Base-by-base conservation (phyloP, 2,888 invertebrate genomes). In the Patella pellucida region DNA sequence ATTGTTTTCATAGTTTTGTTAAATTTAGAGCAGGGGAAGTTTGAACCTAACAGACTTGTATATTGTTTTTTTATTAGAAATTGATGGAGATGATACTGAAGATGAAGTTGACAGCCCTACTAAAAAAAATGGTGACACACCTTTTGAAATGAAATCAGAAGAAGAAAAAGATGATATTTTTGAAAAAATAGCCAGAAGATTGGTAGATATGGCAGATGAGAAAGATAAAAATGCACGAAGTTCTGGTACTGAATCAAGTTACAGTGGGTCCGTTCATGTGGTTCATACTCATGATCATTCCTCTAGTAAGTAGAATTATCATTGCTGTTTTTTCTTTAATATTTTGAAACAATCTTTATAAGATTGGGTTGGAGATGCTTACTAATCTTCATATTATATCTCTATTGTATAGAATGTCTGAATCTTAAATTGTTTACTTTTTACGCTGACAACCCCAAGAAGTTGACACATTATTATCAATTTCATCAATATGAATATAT, bases 131-230 rank as follows among this genome's bases (percentile, higher is more conserved):
- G 62, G 12, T 23, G 23, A 16, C 15, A 14, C 73, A 1, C 76
- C 76, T 15, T 51, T 76, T 14, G 52, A 76, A 15, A 23, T 73
- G n/a, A 19, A 68, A 27, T 71, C 79, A n/a, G 52, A 76, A 19
- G 71, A 70, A 19, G 81, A 82, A 19, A 84, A 82, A 71, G 85
- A 86, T 14, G 79, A 79, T 41, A 19, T 84, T 71, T 84, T 83
- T 67, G 78, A 78, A 1, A 82, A 78, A 74, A 84, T 85, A 76
- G 86, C 85, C 16, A 77, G 81, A 68, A 79, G 79, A 67, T 78
- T 85, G 75, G 84, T 82, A 15, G 81, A 75, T 56, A 85, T 84
- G 51, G 86, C 83, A 2, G 85, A 86, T 74, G 77, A 79, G 23
- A 76, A 79, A 9, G 76, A 77, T 69, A 72, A 76, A 41, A 77